Conservation (phyloP, 2,113 vertebrate genomes). For the Gadus chalcogrammus region DNA sequence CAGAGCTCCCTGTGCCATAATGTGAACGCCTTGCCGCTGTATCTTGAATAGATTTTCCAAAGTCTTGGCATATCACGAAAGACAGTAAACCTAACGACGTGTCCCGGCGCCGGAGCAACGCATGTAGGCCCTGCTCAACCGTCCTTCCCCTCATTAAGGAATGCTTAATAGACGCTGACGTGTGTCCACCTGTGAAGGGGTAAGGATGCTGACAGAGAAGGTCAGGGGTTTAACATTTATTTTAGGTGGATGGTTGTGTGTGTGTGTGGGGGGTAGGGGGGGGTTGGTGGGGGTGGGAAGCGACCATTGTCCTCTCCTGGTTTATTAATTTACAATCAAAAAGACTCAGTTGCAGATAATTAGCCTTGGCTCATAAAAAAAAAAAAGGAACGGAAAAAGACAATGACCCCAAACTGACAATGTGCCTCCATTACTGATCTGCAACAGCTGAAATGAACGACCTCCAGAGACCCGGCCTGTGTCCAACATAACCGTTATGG, state of each 20-base stretch:
- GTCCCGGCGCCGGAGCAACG: conserved; percentile 56
- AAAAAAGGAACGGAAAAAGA: conserved; percentile 8
- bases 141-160: conserved; percentile 69
- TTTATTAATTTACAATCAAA: conserved; percentile 48
- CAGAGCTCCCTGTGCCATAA: too few species aligned
- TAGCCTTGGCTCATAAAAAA: conserved; percentile 3
- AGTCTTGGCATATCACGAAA: conserved; percentile 49
- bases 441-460: neutral
- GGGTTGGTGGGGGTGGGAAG: conserved; percentile 31
- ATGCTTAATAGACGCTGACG: conserved; percentile 66
- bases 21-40: too few species aligned
- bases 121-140: conserved; percentile 72
- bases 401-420: neutral
- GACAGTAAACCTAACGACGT: conserved; percentile 61
- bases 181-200: conserved; percentile 58
- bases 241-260: too few species aligned
- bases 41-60: conserved; percentile 31
- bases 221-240: conserved; percentile 33
- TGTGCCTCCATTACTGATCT: neutral
- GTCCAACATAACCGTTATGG: neutral
- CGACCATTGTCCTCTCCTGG: conserved; percentile 46
- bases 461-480: neutral
- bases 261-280: too few species aligned
- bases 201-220: conserved; percentile 65
- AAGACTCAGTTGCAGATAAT: conserved; percentile 15